Base-by-base conservation (phyloP, 2,888 invertebrate genomes). In the Ellobium chinense region DNA sequence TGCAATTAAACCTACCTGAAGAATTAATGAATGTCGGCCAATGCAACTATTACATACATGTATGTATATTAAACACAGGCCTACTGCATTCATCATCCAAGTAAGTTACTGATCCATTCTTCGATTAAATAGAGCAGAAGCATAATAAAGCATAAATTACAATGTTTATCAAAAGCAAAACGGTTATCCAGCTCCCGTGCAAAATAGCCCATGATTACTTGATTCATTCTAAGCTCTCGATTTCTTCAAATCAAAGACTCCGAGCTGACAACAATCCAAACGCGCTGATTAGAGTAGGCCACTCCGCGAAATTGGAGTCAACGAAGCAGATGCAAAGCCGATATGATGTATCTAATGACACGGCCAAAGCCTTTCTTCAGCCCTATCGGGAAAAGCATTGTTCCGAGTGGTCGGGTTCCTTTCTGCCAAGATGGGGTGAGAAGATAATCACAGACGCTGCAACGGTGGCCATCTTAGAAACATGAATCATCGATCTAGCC, bases 291-390 rank as follows among this genome's bases (percentile, higher is more conserved):
- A 65, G 63, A 54, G 54, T 12, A 34, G 46, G 75, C 75, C 46
- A 75, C 39, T 34, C 31, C 65, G 24, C 27, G 14, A 63, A 75
- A 75, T 73, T 60, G 62, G 39, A 73, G 65, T 31, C 75, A 65
- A 54, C 62, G n/a, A 65, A 34, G 75, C 75, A 34, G 63, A 75
- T 37, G 37, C 62, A 31, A 54, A 65, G 31, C 65, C 65, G 54
- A 75, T 65, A 65, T 46, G 75, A 75, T 54, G 63, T 75, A 75
- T 54, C 70, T 70, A 70, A 70, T 70, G 70, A 70, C 70, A 70
- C 46, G 56, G 31, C 34, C 31, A 9, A 29, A 21, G 54, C 5
- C 31, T 27, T 21, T 65, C 74, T 31, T 21, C 18, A 9, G 31
- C n/a, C 54, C 63, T n/a, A 54, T 39, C 24, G 75, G 9, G 29